phyloP scores from a whole-genome alignment of 2,797 vertebrate species.

The Mus minutoides region DNA sequence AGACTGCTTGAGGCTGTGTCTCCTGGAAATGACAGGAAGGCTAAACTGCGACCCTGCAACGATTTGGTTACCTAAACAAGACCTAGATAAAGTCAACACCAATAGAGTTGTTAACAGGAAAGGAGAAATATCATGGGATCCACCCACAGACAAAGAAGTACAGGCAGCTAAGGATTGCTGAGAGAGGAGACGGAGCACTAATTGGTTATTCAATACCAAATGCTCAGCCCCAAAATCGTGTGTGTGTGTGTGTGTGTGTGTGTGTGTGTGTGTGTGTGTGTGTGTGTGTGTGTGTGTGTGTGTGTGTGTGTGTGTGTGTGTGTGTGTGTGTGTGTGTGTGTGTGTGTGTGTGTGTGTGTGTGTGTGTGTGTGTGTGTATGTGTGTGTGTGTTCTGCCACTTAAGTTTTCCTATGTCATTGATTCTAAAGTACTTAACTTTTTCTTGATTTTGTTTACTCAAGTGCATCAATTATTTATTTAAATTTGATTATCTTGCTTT shows the following conservation, averaged over 20 bases:
- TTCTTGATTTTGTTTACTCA: not conserved
- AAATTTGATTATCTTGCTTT: not conserved
- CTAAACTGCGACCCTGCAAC: not conserved
- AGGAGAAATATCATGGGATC: not conserved
- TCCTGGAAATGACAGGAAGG: not conserved
- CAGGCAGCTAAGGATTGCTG: not conserved
- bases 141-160: not conserved
- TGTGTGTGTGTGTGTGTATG: not conserved
- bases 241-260: not conserved
- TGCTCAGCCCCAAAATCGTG: too few relatives aligned
- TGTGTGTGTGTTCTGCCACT: not conserved
- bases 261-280: not conserved
- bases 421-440: not conserved
- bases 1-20: not conserved
- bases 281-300: not conserved
- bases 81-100: not conserved
- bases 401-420: not conserved
- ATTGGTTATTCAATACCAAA: too few relatives aligned
- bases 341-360: not conserved
- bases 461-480: not conserved
- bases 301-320: not conserved
- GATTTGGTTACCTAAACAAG: not conserved
- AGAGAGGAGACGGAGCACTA: not conserved
- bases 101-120: not conserved
- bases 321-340: not conserved